phyloP scores from a whole-genome alignment of 2,113 vertebrate genomes.

The Pachyramphus minor region DNA sequence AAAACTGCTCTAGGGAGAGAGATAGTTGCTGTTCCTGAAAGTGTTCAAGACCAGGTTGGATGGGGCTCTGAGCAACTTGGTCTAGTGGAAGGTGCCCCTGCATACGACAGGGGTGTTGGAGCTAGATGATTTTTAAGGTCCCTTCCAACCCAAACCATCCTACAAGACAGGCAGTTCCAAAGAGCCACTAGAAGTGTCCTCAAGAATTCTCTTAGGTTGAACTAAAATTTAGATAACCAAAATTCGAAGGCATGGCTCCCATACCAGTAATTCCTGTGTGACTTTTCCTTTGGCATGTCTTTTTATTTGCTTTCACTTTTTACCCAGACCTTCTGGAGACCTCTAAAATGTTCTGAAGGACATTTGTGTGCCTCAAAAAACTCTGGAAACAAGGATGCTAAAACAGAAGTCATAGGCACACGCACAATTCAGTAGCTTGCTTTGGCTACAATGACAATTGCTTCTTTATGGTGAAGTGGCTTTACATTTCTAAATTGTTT shows the following conservation, averaged over 20 bases:
- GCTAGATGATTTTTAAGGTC: not conserved
- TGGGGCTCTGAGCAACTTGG: no score
- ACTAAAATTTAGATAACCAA: not conserved
- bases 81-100: not conserved
- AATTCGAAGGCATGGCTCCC: not conserved
- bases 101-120: rapidly evolving
- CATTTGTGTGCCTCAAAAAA: not conserved
- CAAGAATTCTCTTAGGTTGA: not conserved
- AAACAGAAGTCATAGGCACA: not conserved
- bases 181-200: not conserved
- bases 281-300: not conserved
- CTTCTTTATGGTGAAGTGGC: not conserved
- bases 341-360: not conserved
- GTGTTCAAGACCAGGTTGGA: not conserved
- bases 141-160: not conserved
- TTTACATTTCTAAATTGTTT: not conserved
- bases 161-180: not conserved
- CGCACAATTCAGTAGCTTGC: not conserved
- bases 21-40: not conserved
- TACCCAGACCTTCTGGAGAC: not conserved
- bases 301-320: not conserved
- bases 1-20: not conserved
- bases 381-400: not conserved
- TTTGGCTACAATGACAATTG: not conserved
- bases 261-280: not conserved